These are phyloP conservation scores for Strigamia crassipes DNA, from an alignment of 2,888 invertebrate species.

Conservation along the genomic window DNA sequence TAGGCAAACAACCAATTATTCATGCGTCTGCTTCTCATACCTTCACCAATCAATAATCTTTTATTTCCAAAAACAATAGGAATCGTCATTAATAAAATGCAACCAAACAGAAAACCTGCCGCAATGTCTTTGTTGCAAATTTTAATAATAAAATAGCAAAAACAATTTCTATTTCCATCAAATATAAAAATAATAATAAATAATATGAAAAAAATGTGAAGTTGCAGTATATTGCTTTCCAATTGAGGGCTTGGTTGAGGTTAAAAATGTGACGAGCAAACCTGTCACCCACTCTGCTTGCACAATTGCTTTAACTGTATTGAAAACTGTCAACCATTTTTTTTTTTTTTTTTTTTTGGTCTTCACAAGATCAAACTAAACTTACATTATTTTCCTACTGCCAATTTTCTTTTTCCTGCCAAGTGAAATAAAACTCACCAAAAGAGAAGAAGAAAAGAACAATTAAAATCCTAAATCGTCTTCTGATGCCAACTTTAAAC, in stretches of 20 bases:
- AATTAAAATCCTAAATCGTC: background rate
- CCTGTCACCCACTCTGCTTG: background rate
- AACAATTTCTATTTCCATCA: background rate
- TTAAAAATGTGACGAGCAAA: slow-evolving; percentile 36
- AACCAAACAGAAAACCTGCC: background rate
- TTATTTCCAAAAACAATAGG: slow-evolving; percentile 9
- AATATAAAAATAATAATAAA: background rate
- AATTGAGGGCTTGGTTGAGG: background rate
- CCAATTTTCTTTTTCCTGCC: background rate
- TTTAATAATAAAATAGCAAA: background rate
- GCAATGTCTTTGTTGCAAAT: background rate
- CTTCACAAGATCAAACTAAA: background rate
- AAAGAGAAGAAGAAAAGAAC: background rate
- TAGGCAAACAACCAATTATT: slow-evolving; percentile 12
- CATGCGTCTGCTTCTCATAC: background rate
- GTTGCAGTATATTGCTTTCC: slow-evolving; percentile 11
- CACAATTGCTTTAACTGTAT: slow-evolving; percentile 34
- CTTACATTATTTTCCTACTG: background rate
- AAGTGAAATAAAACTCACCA: background rate
- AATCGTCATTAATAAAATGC: slow-evolving; percentile 26
- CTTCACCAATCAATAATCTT: slow-evolving; percentile 1
- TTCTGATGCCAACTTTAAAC: background rate
- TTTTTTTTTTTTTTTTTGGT: slow-evolving; percentile 1
- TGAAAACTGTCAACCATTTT: slow-evolving; percentile 40
- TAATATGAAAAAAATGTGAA: background rate